A percentile compares a stretch with the other conserved stretches of the same genome.
Evolutionary conservation across 2,797 vertebrate genomes (phyloP).

Genomic region (Oreochromis grahami): DNA sequence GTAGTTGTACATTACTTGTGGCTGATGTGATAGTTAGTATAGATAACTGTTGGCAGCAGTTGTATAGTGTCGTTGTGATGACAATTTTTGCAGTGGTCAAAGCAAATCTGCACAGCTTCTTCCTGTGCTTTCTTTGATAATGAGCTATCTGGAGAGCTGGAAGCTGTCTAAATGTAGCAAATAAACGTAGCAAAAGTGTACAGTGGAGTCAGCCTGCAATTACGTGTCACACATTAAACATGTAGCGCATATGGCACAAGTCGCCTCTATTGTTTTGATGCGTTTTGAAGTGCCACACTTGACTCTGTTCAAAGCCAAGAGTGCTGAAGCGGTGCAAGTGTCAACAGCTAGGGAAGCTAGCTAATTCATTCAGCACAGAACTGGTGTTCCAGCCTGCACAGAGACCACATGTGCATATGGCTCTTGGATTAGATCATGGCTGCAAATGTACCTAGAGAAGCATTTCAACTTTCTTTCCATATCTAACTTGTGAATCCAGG

Average conservation of each 20-base stretch:
- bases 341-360: not conserved
- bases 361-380: not conserved
- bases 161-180: not conserved
- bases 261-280: not conserved
- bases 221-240: not conserved
- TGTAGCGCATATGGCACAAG: not conserved
- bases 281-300: not conserved
- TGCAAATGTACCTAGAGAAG: not conserved
- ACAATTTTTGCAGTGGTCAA: not conserved
- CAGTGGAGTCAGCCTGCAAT: not conserved
- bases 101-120: not conserved
- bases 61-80: not conserved
- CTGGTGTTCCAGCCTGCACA: not conserved
- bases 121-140: not conserved
- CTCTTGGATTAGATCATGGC: not conserved
- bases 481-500: not conserved
- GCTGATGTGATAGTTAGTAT: not conserved
- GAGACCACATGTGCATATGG: not conserved
- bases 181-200: not conserved
- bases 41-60: not conserved
- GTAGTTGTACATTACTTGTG: not conserved
- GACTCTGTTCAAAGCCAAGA: not conserved
- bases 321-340: not conserved
- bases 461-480: not conserved
- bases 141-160: not conserved